phyloP scores from a whole-genome alignment of 2,797 vertebrate genomes.

The Leptoclinus maculatus region DNA sequence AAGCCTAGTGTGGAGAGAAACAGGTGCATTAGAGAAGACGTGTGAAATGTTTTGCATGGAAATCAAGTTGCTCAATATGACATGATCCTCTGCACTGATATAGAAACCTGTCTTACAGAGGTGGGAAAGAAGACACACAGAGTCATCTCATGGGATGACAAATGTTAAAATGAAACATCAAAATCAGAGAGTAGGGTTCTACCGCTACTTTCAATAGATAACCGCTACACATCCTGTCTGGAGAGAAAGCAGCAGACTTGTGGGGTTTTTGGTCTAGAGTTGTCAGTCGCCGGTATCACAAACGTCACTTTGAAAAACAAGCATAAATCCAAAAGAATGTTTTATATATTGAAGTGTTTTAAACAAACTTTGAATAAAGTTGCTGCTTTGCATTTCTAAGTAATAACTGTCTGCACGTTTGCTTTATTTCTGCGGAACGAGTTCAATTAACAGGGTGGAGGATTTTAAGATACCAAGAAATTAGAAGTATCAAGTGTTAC shows the following conservation, averaged over 20 bases:
- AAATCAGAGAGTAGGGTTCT: slow-evolving; percentile 75
- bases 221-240: slow-evolving; percentile 83
- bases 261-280: slow-evolving; percentile 80
- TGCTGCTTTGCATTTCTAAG: neutral
- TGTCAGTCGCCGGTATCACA: slow-evolving; percentile 67
- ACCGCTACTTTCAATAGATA: slow-evolving; percentile 83
- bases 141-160: slow-evolving; percentile 69
- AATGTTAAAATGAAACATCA: slow-evolving; percentile 80
- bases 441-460: neutral
- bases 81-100: neutral
- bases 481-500: neutral
- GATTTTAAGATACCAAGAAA: slow-evolving; percentile 25
- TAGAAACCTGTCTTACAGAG: slow-evolving; percentile 48
- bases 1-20: slow-evolving; percentile 65
- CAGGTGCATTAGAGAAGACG: slow-evolving; percentile 10
- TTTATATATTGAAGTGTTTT: neutral
- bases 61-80: slow-evolving; percentile 15
- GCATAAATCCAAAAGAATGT: neutral
- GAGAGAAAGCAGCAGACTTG: slow-evolving; percentile 78
- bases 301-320: slow-evolving; percentile 62
- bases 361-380: neutral
- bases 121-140: slow-evolving; percentile 25
- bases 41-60: slow-evolving; percentile 2
- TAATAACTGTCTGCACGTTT: neutral
- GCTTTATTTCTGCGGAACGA: slow-evolving; percentile 14